Conservation (phyloP, 2,113 vertebrate species). For the Pardalotus punctatus region DNA sequence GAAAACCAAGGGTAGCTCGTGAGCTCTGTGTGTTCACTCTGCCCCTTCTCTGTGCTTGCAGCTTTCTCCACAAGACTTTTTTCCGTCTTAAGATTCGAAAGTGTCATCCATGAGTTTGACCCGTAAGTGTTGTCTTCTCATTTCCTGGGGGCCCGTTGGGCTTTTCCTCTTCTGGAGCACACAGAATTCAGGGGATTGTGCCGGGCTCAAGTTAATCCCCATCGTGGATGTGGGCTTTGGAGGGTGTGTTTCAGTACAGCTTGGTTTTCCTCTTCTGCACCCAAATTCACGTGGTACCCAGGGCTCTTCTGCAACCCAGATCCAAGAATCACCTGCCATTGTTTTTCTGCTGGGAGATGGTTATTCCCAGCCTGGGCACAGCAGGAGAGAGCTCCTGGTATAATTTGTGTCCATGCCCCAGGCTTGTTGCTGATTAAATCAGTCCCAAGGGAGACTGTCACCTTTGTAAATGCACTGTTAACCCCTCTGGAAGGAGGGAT, state of each 20-base stretch:
- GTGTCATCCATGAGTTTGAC: slow-evolving; percentile 99
- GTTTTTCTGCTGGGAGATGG: background rate
- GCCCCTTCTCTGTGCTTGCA: slow-evolving; percentile 37
- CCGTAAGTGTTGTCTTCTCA: slow-evolving; percentile 81
- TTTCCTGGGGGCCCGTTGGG: background rate
- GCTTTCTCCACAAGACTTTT: slow-evolving; percentile 97
- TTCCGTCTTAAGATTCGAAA: slow-evolving; percentile 96
- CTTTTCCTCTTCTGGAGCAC: background rate
- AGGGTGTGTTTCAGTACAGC: background rate
- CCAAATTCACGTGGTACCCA: background rate
- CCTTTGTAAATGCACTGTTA: background rate
- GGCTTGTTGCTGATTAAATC: background rate
- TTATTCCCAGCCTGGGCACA: background rate
- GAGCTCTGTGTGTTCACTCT: background rate
- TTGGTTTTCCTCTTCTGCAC: background rate
- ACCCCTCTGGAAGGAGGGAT: background rate
- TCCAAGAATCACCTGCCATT: background rate
- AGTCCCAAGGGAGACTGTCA: background rate
- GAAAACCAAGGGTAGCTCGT: accelerated
- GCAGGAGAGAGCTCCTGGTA: background rate
- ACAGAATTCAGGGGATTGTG: accelerated
- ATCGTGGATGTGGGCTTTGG: background rate
- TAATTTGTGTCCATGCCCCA: accelerated
- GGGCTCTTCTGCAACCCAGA: background rate
- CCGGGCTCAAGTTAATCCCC: background rate